Percentiles rank a stretch among this genome's conserved stretches.
Evolutionary conservation across 2,888 invertebrate genomes (phyloP).

Genomic region (Baccha elongata): DNA sequence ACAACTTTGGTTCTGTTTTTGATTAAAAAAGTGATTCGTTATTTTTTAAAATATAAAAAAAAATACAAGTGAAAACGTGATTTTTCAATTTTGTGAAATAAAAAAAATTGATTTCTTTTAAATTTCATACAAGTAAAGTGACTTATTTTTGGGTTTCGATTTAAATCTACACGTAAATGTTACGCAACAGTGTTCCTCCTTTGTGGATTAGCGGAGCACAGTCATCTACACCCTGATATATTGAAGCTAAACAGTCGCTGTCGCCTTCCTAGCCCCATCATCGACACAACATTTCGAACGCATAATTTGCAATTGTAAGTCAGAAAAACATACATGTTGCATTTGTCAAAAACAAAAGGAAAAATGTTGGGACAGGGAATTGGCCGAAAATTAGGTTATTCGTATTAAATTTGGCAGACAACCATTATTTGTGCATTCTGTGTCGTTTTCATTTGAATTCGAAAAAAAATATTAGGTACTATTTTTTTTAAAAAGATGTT

Average conservation of each 20-base stretch:
- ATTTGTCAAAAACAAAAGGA: conserved; percentile 43
- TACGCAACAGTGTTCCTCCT: conserved; percentile 62
- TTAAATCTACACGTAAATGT: conserved; percentile 67
- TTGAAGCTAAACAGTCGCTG: conserved; percentile 21
- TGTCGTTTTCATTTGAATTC: conserved; percentile 28
- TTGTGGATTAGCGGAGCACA: conserved; percentile 61
- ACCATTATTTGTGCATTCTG: background rate
- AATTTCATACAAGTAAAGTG: conserved; percentile 39
- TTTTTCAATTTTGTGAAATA: background rate
- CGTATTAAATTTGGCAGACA: conserved; percentile 50
- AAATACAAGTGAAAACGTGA: conserved; percentile 12
- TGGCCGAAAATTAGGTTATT: conserved; percentile 67
- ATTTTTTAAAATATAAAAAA: background rate
- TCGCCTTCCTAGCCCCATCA: conserved; percentile 9
- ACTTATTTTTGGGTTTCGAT: conserved; percentile 38
- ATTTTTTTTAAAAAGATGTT: conserved; percentile 10
- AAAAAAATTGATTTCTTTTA: background rate
- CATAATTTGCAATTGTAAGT: conserved; percentile 62
- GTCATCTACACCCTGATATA: conserved; percentile 69
- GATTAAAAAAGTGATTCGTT: background rate
- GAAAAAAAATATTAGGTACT: background rate
- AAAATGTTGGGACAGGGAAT: conserved; percentile 50
- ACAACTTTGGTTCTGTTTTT: background rate
- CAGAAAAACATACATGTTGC: conserved; percentile 37
- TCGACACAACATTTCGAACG: conserved; percentile 42